Base-by-base conservation (phyloP, 2,113 vertebrate genomes). In the Hippopotamus amphibius region DNA sequence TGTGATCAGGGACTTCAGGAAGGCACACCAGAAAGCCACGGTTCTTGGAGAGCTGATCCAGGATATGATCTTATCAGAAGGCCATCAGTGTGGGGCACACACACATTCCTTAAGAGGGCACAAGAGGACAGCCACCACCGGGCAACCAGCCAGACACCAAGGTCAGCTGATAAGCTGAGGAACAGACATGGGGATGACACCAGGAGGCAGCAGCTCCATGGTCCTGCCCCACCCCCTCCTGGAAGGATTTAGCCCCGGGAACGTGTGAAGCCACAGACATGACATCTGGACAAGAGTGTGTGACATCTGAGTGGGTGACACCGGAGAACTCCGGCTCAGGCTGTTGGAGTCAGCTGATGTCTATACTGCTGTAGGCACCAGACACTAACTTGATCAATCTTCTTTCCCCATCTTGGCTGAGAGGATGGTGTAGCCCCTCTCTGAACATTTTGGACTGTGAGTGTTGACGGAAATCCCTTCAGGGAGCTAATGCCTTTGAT, bases 31-130 rank as follows among this genome's bases (percentile, higher is more conserved):
- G 68, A 88, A 95, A 83, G 86, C 61, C 33, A 48, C 43, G 0
- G 8, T 30, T 61, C 66, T 46, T 30, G 74, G 46, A 8, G 19
- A 33, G 90, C 21, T 84, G 87, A 59, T 69, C 41, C 16, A 15
- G 61, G 22, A 48, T 8, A 13, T 59, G 88, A 22, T 79, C 66
- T 97, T 96, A 97, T 93, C 91, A 83, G 88, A 77, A 82, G 61
- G 41, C 65, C 19, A 33, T 92, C 37, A 7, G 53, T 3, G 21
- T 46, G 3, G n/a, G 37, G 57, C 46, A 13, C 4, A 30, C 3
- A 48, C 1, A 63, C 7, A 17, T 74, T 63, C 71, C n/a, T 66
- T 41, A 28, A 3, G 30, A 76, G 46, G 61, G 30, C 95, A 21
- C 17, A 3, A 61, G 19, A 43, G 3, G 48, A 55, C 26, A 9